Base-by-base conservation (phyloP, 1,140 invertebrate species). In the Asbolus verrucosus region DNA sequence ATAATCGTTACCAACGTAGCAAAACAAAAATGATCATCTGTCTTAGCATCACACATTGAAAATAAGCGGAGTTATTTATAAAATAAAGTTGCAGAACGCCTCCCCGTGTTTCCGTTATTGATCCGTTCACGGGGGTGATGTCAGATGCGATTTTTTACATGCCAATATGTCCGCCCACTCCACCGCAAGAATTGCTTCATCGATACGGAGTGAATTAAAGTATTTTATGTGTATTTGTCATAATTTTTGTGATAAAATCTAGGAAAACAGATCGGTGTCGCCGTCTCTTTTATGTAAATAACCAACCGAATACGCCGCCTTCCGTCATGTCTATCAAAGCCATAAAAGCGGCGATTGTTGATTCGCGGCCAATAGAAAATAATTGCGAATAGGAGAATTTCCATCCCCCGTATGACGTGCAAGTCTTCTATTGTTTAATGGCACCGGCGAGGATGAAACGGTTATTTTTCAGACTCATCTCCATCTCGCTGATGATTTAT, bases 161-260 rank as follows among this genome's bases (percentile, higher is more conserved):
- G 24, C 8, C 24, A 27, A 27, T 8, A 27, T 27, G 24, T 27
- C 24, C 8, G 24, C 24, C 3, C 24, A 27, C 3, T 27, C 24
- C 3, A 8, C 3, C 3, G 24, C 39, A 43, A 16, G 39, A 43
- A 9, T 43, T 18, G 18, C 18, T 27, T n/a, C 13, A 54, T 54
- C 46, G 18, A 54, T 54, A 27, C 27, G 13, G 19, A 46, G 46
- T 14, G 21, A 54, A 14, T 54, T 54, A 54, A 54, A 27, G 46
- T 54, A 19, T 54, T 54, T 54, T 54, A 54, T 54, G 46, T 54
- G 46, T 54, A 54, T 54, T 54, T 54, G 46, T 54, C 24, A 54
- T 54, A 54, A 54, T 54, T 54, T 54, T 54, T 21, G 46, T 21
- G 46, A 54, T 54, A 54, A 54, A 54, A 54, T 54, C 46, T 27